Evolutionary conservation across 2,888 invertebrate genomes (phyloP).

Genomic region (Cryptophagus acutangulus): DNA sequence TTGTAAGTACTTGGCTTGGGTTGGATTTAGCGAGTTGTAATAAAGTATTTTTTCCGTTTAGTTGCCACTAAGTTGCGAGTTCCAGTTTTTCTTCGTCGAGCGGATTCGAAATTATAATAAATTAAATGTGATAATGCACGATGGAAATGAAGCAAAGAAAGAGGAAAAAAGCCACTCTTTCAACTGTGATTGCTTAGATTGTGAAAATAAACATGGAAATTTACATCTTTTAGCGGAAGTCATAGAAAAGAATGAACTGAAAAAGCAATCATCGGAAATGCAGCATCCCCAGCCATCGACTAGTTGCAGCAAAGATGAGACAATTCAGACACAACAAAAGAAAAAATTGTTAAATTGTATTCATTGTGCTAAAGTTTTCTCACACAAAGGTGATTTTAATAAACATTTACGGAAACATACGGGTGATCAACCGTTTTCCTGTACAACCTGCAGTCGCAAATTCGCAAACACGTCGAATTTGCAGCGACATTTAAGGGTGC

Average conservation of each 20-base stretch:
- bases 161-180: conserved; percentile 19
- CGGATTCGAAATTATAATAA: too few species aligned
- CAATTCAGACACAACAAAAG: conserved; percentile 11
- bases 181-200: conserved; percentile 26
- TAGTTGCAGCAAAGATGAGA: conserved; percentile 20
- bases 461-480: conserved; percentile 59
- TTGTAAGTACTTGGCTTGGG: too few species aligned
- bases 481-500: conserved; percentile 70
- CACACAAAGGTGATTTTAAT: conserved; percentile 44
- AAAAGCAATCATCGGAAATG: conserved; percentile 15
- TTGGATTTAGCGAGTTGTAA: too few species aligned
- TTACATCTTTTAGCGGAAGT: conserved; percentile 31
- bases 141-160: background rate
- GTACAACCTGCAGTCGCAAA: conserved; percentile 36
- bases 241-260: conserved; percentile 25
- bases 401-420: conserved; percentile 45
- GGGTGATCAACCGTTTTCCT: conserved; percentile 42
- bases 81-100: too few species aligned
- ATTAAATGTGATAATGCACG: background rate
- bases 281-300: conserved; percentile 28
- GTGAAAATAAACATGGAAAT: conserved; percentile 30
- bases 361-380: conserved; percentile 40
- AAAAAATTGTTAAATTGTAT: conserved; percentile 34
- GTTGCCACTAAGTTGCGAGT: too few species aligned
- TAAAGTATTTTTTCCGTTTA: too few species aligned